phyloP scores from a whole-genome alignment of 30 jellyfish, hydroid and myxozoan species.

The Aurelia aurita region DNA sequence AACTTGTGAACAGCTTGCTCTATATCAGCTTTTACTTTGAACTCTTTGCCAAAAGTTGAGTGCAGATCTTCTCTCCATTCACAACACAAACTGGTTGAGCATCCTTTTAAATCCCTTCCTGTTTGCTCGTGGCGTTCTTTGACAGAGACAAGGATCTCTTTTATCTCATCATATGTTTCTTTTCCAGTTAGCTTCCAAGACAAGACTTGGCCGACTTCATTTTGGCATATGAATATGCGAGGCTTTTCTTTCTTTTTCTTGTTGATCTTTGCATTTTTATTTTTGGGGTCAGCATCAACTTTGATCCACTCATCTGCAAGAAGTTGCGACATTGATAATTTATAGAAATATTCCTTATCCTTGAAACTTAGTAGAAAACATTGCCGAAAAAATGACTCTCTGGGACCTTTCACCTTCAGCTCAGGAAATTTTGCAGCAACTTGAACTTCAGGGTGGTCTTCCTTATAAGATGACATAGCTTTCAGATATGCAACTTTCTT shows the following conservation, averaged over 20 bases:
- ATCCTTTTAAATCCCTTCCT: conserved; percentile 75
- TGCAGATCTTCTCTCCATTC: conserved; percentile 81
- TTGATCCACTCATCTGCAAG: conserved; percentile 87
- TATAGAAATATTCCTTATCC: conserved; percentile 86
- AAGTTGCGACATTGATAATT: conserved; percentile 88
- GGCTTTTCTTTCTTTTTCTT: conserved; percentile 72
- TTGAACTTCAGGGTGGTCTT: conserved; percentile 64
- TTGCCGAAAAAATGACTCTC: conserved; percentile 90
- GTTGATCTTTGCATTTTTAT: conserved; percentile 68
- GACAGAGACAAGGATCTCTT: conserved; percentile 61
- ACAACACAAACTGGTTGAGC: conserved; percentile 87
- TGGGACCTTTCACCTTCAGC: conserved; percentile 79
- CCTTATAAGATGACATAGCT: conserved; percentile 73
- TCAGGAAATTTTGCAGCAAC: conserved; percentile 72
- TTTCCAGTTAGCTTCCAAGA: conserved; percentile 86
- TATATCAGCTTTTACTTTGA: conserved; percentile 78
- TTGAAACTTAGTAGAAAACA: conserved; percentile 88
- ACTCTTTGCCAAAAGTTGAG: conserved; percentile 77
- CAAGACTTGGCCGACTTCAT: conserved; percentile 88
- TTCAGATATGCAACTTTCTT: conserved; percentile 69
- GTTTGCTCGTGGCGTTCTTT: conserved; percentile 84
- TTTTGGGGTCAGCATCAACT: conserved; percentile 66
- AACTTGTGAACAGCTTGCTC: conserved; percentile 39
- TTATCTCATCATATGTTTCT: conserved; percentile 68
- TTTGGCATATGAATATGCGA: conserved; percentile 72